Conservation (phyloP, 2,113 vertebrate genomes). For the Paramisgurnus dabryanus region DNA sequence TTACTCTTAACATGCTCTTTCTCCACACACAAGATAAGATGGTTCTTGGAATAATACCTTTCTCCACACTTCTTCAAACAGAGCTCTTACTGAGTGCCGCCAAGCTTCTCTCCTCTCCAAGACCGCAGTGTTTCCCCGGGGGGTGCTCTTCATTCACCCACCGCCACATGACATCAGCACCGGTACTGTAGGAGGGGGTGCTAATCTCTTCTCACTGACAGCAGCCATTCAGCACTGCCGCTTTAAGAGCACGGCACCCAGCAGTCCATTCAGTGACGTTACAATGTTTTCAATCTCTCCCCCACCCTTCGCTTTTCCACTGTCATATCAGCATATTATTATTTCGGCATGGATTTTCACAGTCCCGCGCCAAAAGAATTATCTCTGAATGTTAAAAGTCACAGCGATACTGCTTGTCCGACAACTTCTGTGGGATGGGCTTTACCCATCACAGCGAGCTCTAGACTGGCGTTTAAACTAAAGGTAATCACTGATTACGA, state of each 20-base stretch:
- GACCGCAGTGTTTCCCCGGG: slow-evolving; percentile 40
- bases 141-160: slow-evolving; percentile 50
- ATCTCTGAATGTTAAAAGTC: neutral
- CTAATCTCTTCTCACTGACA: slow-evolving; percentile 48
- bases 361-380: slow-evolving; percentile 13
- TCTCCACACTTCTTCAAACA: slow-evolving; percentile 20
- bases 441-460: slow-evolving; percentile 4
- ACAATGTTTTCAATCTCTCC: slow-evolving; percentile 54
- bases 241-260: slow-evolving; percentile 48
- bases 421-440: neutral
- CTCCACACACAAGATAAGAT: neutral
- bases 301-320: slow-evolving; percentile 44
- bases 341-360: slow-evolving; percentile 21
- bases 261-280: slow-evolving; percentile 43
- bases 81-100: slow-evolving; percentile 66
- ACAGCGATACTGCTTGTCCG: neutral
- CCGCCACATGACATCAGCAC: slow-evolving; percentile 68
- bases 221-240: slow-evolving; percentile 39
- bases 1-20: neutral
- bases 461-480: neutral
- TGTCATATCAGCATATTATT: slow-evolving; percentile 15
- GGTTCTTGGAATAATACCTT: slow-evolving; percentile 25
- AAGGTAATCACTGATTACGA: slow-evolving; percentile 23
- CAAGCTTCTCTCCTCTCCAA: slow-evolving; percentile 49
- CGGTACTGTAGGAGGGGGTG: slow-evolving; percentile 51